Base-by-base conservation (phyloP, 2,888 invertebrate species). In the Dinocampus coccinellae region DNA sequence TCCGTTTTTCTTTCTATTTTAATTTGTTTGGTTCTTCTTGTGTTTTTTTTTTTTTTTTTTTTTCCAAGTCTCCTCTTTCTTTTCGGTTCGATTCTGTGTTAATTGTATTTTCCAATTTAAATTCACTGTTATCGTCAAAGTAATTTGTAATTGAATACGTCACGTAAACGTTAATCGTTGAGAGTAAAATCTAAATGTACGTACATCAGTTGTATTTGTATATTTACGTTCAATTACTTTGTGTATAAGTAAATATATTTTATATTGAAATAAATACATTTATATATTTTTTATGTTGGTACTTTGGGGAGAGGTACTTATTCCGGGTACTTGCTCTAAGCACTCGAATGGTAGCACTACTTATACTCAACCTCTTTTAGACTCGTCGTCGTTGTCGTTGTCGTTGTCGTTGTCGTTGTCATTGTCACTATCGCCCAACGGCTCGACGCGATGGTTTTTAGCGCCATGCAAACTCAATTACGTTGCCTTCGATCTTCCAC, bases 401-500 rank as follows among this genome's bases (percentile, higher is more conserved):
- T 65, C 63, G 24, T 47, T 24, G 52, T 47, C 29, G 42, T 22
- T 39, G 47, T 47, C 4, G 47, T 20, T 29, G 29, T 65, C 39
- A 29, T 42, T n/a, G 29, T 26, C 20, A 29, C 39, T 63, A 34
- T 24, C 63, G 34, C 52, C 16, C 57, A 20, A 34, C 39, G 11
- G 16, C 64, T 52, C 36, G 24, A 65, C 63, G 47, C 70, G 75
- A 73, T 73, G 75, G 76, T 78, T 79, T 78, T 80, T 76, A 79
- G 75, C 73, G 72, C 62, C 74, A 66, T 73, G 75, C 62, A 76
- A 81, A 82, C 76, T 82, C 80, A 78, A 80, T 80, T 80, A 79
- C 78, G 75, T 77, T 75, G 75, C 77, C 75, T 70, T 75, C 77
- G 76, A 79, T 75, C 77, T 75, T 76, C 76, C 77, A 72, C 75